A percentile compares a stretch with the other conserved stretches of the same genome.
phyloP scores from a whole-genome alignment of 2,888 invertebrate species.

The Strigamia maritima region DNA sequence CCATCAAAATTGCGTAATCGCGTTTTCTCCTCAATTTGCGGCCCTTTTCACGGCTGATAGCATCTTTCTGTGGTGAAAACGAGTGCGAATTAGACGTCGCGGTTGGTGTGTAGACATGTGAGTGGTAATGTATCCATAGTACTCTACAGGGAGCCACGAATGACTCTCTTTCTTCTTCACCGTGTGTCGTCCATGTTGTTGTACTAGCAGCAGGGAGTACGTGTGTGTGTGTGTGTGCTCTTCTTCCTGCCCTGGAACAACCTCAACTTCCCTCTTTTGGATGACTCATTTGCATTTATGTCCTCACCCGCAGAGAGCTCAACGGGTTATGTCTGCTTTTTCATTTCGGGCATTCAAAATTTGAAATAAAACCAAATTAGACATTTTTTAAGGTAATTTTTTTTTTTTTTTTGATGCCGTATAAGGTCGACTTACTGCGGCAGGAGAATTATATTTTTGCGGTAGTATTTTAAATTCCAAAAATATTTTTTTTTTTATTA shows the following conservation, averaged over 20 bases:
- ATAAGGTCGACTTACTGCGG: no score
- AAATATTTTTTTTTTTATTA: no score
- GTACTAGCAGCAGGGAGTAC: neutral
- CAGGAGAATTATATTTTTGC: no score
- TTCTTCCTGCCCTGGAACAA: neutral
- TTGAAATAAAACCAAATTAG: neutral
- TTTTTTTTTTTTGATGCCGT: no score
- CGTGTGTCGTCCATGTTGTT: conserved; percentile 21
- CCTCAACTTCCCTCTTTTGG: conserved; percentile 6
- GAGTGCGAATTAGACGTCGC: neutral
- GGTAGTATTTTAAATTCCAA: no score
- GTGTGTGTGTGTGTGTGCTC: neutral
- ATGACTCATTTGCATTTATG: conserved; percentile 27
- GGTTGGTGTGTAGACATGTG: conserved; percentile 15
- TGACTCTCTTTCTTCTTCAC: neutral
- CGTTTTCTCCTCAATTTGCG: neutral
- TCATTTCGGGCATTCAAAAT: neutral
- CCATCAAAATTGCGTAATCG: no score
- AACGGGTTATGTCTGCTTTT: neutral
- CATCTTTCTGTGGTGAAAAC: neutral
- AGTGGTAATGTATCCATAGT: conserved; percentile 19
- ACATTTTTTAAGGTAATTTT: no score
- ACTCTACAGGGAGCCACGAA: neutral
- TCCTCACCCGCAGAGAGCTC: neutral
- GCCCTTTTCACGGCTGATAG: no score